Conservation (phyloP, 2,797 vertebrate species). For the Pyrocephalus nanus region DNA sequence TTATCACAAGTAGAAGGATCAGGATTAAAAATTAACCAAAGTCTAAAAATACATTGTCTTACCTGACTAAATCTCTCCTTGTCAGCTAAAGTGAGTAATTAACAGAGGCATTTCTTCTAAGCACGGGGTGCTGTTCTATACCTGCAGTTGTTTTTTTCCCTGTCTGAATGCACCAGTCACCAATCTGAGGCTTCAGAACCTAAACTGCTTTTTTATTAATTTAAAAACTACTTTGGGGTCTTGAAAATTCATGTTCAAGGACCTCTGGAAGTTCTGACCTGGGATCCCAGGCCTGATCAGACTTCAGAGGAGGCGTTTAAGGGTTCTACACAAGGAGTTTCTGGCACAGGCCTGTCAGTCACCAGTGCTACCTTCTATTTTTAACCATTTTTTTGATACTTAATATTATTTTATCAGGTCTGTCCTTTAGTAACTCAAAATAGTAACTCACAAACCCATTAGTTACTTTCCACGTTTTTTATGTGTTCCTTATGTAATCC, state of each 20-base stretch:
- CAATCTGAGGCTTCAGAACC: background rate
- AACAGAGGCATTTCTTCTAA: background rate
- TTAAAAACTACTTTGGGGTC: background rate
- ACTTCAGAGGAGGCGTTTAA: background rate
- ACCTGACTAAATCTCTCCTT: constrained; percentile 20
- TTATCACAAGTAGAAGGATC: constrained; percentile 34
- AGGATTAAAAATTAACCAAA: constrained; percentile 49
- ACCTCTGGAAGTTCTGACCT: background rate
- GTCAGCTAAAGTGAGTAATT: constrained; percentile 1
- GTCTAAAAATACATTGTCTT: constrained; percentile 45
- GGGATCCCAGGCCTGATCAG: background rate
- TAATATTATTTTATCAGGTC: background rate
- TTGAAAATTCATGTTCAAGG: background rate
- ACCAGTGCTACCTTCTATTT: background rate
- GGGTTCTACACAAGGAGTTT: background rate
- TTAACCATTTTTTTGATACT: background rate
- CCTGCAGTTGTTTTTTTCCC: constrained; percentile 3
- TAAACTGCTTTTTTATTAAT: background rate
- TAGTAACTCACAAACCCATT: background rate
- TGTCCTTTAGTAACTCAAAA: background rate
- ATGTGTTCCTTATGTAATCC: background rate
- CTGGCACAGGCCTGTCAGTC: background rate
- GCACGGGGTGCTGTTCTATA: background rate
- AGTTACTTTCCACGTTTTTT: background rate
- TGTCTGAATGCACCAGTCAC: background rate